Evolutionary conservation across 2,113 vertebrate species (phyloP), one percentile per base, ranked within the genome.

Genomic region (Pollachius pollachius): DNA sequence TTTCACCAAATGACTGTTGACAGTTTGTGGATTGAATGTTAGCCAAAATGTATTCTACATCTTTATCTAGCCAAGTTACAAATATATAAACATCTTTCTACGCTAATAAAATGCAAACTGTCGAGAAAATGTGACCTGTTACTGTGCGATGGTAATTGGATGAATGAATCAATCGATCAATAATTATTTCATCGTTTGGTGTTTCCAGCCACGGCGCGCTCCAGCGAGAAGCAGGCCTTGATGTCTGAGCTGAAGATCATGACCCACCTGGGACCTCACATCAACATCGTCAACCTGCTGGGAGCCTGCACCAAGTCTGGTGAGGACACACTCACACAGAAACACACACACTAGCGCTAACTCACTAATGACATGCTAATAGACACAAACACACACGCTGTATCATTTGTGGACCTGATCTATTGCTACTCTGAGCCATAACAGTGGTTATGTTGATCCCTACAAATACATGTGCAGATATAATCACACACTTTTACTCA

Each of bases 171-270:
- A 34, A 23, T 48, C 2, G 11, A 48, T 48, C 41, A 48, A 12
- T 9, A 48, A 48, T 48, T 57, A 4, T 27, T 5, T 9, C 13
- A 0, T n/a, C 59, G 16, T 27, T 0, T 12, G 23, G 60, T 15
- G 12, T 25, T 62, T 62, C 68, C 86, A 99, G 97, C 97, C 72
- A 99, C 97, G 1, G 97, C 97, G 4, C 94, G 97, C 79, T 96
- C 97, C 81, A 99, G 97, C 71, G 97, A 99, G 85, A 99, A 99
- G 65, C 97, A 99, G 73, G 97, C 97, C 0, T 95, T 99, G 66
- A 99, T 99, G 97, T 99, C 97, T 17, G 97, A 99, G 74, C 89
- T 99, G 89, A 99, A 99, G 93, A 99, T 99, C 83, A 99, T 99
- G 97, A 99, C 97, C 48, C 97, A 99, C 71, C 94, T 99, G 0